phyloP scores from a whole-genome alignment of 2,888 invertebrate genomes.

The Melinaea menophilus region DNA sequence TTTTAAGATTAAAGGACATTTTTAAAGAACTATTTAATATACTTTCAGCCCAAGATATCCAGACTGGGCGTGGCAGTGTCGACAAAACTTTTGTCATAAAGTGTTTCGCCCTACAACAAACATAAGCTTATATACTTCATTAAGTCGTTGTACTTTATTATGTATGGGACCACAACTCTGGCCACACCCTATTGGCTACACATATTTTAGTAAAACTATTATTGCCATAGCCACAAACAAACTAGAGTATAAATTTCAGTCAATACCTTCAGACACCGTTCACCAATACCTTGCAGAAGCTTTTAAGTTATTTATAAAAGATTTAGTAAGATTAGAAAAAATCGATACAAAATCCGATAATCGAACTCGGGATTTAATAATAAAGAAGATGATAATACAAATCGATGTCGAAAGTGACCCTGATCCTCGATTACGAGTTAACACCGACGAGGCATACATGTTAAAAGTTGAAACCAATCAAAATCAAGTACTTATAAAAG shows the following conservation, averaged over 20 bases:
- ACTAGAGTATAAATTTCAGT: slow-evolving; percentile 69
- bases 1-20: not conserved
- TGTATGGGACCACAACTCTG: slow-evolving; percentile 84
- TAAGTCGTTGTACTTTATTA: slow-evolving; percentile 83
- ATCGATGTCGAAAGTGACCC: slow-evolving; percentile 75
- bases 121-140: slow-evolving; percentile 51
- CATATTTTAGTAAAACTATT: slow-evolving; percentile 78
- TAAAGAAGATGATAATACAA: slow-evolving; percentile 56
- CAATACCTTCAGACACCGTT: slow-evolving; percentile 52
- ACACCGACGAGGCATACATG: slow-evolving; percentile 85
- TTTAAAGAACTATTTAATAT: not conserved
- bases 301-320: slow-evolving; percentile 69
- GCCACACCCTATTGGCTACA: slow-evolving; percentile 86
- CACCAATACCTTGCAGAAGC: slow-evolving; percentile 59
- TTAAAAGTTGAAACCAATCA: slow-evolving; percentile 71
- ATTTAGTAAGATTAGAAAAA: slow-evolving; percentile 66
- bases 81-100: slow-evolving; percentile 50
- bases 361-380: slow-evolving; percentile 34
- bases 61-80: slow-evolving; percentile 46
- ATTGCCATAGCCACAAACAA: slow-evolving; percentile 75
- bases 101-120: slow-evolving; percentile 32
- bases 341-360: slow-evolving; percentile 43
- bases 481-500: slow-evolving; percentile 71
- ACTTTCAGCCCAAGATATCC: slow-evolving; percentile 17
- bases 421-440: slow-evolving; percentile 77